phyloP scores from a whole-genome alignment of 2,113 vertebrate genomes.

The Athene cunicularia region DNA sequence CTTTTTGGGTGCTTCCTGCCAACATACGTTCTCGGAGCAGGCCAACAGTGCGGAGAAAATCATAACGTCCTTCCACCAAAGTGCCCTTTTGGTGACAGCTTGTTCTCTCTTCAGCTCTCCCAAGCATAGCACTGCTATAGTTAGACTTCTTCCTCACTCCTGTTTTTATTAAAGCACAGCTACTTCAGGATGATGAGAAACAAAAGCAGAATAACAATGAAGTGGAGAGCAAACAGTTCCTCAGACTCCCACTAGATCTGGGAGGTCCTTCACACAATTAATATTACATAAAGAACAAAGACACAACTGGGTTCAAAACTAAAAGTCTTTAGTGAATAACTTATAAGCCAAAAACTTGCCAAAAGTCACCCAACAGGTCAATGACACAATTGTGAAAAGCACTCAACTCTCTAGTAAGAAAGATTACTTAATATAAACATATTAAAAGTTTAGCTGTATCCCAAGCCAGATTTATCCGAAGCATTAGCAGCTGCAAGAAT shows the following conservation, averaged over 20 bases:
- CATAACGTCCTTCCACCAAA: not conserved
- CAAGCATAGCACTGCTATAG: not conserved
- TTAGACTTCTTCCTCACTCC: not conserved
- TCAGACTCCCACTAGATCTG: not conserved
- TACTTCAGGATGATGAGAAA: not conserved
- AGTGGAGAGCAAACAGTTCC: not conserved
- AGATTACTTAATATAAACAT: not conserved
- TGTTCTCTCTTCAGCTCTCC: not conserved
- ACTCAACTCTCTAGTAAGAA: not conserved
- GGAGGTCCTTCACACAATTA: not conserved
- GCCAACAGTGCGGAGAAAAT: not conserved
- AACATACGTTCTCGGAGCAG: accelerated
- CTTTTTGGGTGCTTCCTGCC: not conserved
- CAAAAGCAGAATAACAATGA: not conserved
- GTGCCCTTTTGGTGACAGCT: not conserved
- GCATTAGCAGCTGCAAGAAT: not conserved
- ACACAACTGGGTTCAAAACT: not conserved
- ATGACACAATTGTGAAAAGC: not conserved
- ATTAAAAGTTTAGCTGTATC: not conserved
- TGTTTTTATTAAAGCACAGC: not conserved
- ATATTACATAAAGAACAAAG: not conserved
- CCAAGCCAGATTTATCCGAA: not conserved
- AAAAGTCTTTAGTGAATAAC: not conserved
- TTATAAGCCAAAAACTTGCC: not conserved
- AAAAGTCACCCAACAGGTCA: not conserved